A percentile compares a stretch with the other conserved stretches of the same genome.
Conservation (phyloP, 2,113 vertebrate species). For the Rhynchomys soricoides region DNA sequence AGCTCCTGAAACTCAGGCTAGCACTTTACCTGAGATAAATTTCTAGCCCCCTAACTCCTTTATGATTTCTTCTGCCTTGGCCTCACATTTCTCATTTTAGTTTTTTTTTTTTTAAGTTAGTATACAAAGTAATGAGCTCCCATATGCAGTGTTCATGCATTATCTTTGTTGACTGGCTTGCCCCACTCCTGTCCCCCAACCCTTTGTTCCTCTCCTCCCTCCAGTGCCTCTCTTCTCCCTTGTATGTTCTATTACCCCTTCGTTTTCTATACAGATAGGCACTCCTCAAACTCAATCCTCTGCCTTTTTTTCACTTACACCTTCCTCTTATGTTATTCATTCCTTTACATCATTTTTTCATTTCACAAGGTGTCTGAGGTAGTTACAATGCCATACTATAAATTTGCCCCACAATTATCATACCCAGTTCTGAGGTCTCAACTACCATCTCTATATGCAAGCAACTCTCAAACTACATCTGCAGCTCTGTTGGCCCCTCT, state of each 20-base stretch:
- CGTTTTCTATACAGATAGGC: background rate
- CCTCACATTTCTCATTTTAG: background rate
- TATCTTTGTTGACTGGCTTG: background rate
- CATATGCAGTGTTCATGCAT: background rate
- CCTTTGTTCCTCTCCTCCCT: background rate
- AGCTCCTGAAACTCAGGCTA: background rate
- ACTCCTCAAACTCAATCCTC: background rate
- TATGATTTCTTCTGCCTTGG: background rate
- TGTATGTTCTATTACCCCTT: background rate
- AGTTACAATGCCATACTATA: background rate
- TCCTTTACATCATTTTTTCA: background rate
- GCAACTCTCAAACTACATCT: background rate
- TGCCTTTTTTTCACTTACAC: conserved; percentile 1
- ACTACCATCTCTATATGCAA: background rate
- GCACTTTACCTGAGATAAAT: background rate
- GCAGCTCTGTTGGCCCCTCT: background rate
- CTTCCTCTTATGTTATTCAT: conserved; percentile 14
- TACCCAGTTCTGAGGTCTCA: background rate
- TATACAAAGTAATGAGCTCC: background rate
- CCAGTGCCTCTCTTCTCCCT: background rate
- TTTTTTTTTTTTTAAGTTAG: background rate
- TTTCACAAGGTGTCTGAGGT: background rate
- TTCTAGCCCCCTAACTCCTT: background rate
- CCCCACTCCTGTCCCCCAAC: background rate
- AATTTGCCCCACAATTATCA: conserved; percentile 6